Base-by-base conservation (phyloP, 2,113 vertebrate species). In the Corynorhinus townsendii region DNA sequence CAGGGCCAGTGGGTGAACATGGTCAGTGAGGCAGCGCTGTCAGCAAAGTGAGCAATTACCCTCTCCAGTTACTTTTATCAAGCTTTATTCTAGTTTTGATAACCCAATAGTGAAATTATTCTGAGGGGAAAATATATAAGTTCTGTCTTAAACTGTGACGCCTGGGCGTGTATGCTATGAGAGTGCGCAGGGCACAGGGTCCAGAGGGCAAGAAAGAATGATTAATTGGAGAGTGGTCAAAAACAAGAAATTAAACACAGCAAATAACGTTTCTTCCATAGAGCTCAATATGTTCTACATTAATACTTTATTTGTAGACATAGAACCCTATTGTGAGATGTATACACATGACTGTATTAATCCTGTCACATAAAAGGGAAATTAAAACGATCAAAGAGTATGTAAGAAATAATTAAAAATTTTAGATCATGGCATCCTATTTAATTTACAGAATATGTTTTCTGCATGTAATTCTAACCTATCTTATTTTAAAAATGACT, bases 101-200 rank as follows among this genome's bases (percentile, higher is more conserved):
- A 95, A 89, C 20, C 9, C 38, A 47, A 82, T 12, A 81, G n/a
- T 77, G 94, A 91, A 88, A 64, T 43, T 85, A 52, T 79, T 94
- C 33, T 20, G 28, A n/a, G 35, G 35, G 19, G 26, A 22, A 75
- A 62, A 71, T 38, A 81, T 15, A 2, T 11, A 76, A 47, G 47
- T 5, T 14, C 35, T 80, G 26, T 45, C 88, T 56, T 75, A 93
- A 89, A 68, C 5, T 64, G 40, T 88, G 52, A 76, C 76, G 14
- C 68, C 62, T 90, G 4, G 52, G 10, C 35, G 16, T 20, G 3
- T 5, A 26, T 1, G 35, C 38, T 0, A n/a, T 30, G 69, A 71
- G 2, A 22, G 11, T 20, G 38, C 54, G 4, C 14, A 75, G 24
- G 56, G 30, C 26, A 62, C 4, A 19, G 45, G 64, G 15, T 19